Conservation (phyloP, 1,140 invertebrate species). For the Drosophila nikananu region DNA sequence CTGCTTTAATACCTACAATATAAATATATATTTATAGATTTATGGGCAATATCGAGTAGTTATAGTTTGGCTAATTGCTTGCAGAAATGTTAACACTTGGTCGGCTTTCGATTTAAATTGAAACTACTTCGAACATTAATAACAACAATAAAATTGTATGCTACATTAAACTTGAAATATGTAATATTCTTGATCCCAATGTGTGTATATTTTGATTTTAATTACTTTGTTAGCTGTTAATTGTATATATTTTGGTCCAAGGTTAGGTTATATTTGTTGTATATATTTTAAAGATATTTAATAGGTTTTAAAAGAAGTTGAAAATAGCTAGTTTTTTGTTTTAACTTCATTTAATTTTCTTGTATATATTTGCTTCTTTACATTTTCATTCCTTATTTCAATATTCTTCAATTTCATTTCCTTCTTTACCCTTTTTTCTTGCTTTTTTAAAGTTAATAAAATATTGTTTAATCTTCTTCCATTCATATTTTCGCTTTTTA, state of each 20-base stretch:
- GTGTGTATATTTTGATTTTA: constrained; percentile 21
- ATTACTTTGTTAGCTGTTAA: constrained; percentile 12
- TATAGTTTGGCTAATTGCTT: constrained; percentile 51
- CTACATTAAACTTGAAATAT: constrained; percentile 32
- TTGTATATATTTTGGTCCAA: constrained; percentile 45
- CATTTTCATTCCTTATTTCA: too few relatives aligned
- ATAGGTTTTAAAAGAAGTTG: not conserved
- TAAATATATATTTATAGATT: not conserved
- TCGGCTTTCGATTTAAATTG: constrained; percentile 40
- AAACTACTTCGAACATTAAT: constrained; percentile 37
- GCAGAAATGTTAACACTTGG: constrained; percentile 54
- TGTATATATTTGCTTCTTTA: not conserved
- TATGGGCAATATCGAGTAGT: constrained; percentile 43
- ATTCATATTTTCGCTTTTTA: not conserved
- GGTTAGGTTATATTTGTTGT: constrained; percentile 5
- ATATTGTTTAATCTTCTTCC: too few relatives aligned
- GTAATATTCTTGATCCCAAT: constrained; percentile 34
- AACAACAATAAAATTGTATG: constrained; percentile 51
- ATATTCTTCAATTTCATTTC: not conserved
- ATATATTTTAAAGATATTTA: not conserved
- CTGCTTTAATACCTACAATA: constrained; percentile 40
- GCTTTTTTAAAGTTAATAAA: not conserved
- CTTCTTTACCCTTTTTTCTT: not conserved
- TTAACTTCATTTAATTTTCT: not conserved
- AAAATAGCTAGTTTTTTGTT: constrained; percentile 8